Percentiles rank a stretch among this genome's conserved stretches.
Conservation (phyloP, 2,888 invertebrate species). For the Rhamnusium bicolor region DNA sequence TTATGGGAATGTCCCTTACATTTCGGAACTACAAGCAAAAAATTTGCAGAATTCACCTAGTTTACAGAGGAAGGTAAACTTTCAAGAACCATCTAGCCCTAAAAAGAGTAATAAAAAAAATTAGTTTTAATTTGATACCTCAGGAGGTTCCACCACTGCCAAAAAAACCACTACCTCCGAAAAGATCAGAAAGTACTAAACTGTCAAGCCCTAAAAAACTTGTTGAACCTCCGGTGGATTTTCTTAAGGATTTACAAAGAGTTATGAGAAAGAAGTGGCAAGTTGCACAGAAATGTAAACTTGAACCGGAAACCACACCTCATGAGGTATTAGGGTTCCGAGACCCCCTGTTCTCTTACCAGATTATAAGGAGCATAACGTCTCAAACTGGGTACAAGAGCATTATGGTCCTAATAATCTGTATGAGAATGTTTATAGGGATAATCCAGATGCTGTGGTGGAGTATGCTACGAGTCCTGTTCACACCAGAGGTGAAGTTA, state of each 20-base stretch:
- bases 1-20: slow-evolving; percentile 42
- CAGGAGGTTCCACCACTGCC: slow-evolving; percentile 76
- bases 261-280: slow-evolving; percentile 94
- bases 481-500: slow-evolving; percentile 51
- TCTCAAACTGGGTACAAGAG: slow-evolving; percentile 92
- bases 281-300: slow-evolving; percentile 92
- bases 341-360: slow-evolving; percentile 81
- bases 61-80: slow-evolving; percentile 76
- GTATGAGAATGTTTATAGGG: slow-evolving; percentile 83
- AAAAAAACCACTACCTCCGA: slow-evolving; percentile 82
- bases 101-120: slow-evolving; percentile 77
- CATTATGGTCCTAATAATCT: slow-evolving; percentile 85
- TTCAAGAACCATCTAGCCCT: slow-evolving; percentile 76
- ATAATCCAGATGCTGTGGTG: slow-evolving; percentile 68
- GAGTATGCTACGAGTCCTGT: slow-evolving; percentile 71
- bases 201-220: slow-evolving; percentile 85
- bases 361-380: slow-evolving; percentile 87
- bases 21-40: slow-evolving; percentile 65
- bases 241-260: slow-evolving; percentile 89
- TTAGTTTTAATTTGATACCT: slow-evolving; percentile 76
- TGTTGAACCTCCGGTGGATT: slow-evolving; percentile 85
- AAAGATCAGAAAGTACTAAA: slow-evolving; percentile 82
- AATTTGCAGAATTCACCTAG: slow-evolving; percentile 74
- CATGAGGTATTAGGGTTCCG: slow-evolving; percentile 93
- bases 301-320: slow-evolving; percentile 90